phyloP scores from a whole-genome alignment of 1,140 invertebrate genomes.

The Macrostomum lignano region DNA sequence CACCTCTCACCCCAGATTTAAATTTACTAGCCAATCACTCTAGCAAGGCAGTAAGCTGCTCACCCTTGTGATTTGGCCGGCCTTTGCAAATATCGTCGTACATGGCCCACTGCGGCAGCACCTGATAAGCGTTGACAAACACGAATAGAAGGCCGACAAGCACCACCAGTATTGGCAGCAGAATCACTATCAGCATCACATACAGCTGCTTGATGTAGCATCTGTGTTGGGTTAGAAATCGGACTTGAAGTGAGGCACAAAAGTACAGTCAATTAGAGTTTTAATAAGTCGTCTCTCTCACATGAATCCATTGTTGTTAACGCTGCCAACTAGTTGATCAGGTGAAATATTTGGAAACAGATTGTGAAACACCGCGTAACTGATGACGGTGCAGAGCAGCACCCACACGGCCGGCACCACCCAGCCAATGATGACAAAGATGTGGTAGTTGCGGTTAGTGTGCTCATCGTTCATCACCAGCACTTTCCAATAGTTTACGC shows the following conservation, averaged over 20 bases:
- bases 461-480: slow-evolving; percentile 24
- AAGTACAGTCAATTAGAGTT: neutral
- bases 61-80: slow-evolving; percentile 17
- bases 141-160: slow-evolving; percentile 13
- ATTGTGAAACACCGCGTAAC: slow-evolving; percentile 17
- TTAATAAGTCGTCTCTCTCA: slow-evolving; percentile 11
- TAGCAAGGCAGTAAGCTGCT: no score
- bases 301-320: slow-evolving; percentile 19
- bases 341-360: slow-evolving; percentile 12
- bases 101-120: slow-evolving; percentile 18
- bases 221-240: slow-evolving; percentile 8
- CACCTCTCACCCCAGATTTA: no score
- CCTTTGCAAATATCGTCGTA: slow-evolving; percentile 23
- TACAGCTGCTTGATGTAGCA: slow-evolving; percentile 21
- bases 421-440: slow-evolving; percentile 21
- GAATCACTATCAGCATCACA: slow-evolving; percentile 15
- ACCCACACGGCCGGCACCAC: slow-evolving; percentile 16
- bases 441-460: slow-evolving; percentile 17
- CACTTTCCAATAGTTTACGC: slow-evolving; percentile 20
- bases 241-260: neutral
- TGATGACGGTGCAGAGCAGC: slow-evolving; percentile 16
- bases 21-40: no score
- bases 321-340: slow-evolving; percentile 18
- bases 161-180: slow-evolving; percentile 14
- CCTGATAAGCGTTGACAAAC: slow-evolving; percentile 18